Evolutionary conservation across 2,888 invertebrate genomes (phyloP), one percentile per base, ranked within the genome.

Genomic region (Colostygia pectinataria): DNA sequence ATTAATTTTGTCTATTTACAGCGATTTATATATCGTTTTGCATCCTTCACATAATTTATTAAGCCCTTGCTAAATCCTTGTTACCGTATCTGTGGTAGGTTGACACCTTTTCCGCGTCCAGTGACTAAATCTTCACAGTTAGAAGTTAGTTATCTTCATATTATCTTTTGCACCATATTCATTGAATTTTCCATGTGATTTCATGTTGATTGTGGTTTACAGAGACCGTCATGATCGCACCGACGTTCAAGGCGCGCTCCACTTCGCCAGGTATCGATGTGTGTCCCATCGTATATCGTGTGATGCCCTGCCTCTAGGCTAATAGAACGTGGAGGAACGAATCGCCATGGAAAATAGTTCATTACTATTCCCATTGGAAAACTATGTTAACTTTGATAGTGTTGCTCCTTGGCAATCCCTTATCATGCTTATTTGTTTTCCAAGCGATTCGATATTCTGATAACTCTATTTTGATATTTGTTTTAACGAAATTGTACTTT

Each of bases 211-310:
- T 88, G 76, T 87, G 74, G 77, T 88, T 93, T 92, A 62, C 93
- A 93, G 93, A 93, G 83, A 90, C 92, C 82, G 91, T 92, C 86
- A 94, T 94, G 93, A 92, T 94, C 78, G 92, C 93, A 65, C 96
- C 96, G 65, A 95, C 93, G 80, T 96, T 96, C 91, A 96, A 95
- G 91, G 96, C 96, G 69, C 94, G 93, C 75, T 93, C 95, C 68
- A 91, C 93, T 56, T 92, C 92, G 65, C 91, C 94, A 93, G 94
- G 94, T 94, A 94, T 82, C 72, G 52, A 39, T 59, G 63, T 67
- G 57, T 59, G 51, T 39, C 25, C 40, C 54, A 53, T 44, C 57
- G 60, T 55, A 58, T 63, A 57, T 55, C 52, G 52, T 53, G 52
- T 63, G 59, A 63, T 64, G n/a, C 15, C 38, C 37, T 15, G 61